Evolutionary conservation across 2,888 invertebrate genomes (phyloP).

Genomic region (Geophilus truncorum): DNA sequence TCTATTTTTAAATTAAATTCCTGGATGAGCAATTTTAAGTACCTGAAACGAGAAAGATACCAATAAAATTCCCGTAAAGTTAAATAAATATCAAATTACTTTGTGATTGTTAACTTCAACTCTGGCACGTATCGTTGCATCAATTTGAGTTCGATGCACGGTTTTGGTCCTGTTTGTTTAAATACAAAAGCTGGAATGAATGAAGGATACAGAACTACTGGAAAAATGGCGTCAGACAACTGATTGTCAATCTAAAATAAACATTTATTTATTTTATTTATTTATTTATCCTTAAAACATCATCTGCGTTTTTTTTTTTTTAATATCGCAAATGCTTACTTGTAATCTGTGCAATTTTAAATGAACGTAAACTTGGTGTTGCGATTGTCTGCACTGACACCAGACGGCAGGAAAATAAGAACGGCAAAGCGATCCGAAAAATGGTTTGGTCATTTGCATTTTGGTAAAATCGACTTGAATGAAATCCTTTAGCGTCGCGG

Average conservation of each 20-base stretch:
- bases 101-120: slow-evolving; percentile 46
- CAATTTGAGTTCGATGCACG: slow-evolving; percentile 55
- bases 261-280: too few relatives aligned
- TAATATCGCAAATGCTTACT: slow-evolving; percentile 50
- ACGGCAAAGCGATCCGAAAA: slow-evolving; percentile 69
- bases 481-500: slow-evolving; percentile 70
- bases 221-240: slow-evolving; percentile 63
- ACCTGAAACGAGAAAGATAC: slow-evolving; percentile 45
- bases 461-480: slow-evolving; percentile 71
- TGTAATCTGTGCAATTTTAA: slow-evolving; percentile 62
- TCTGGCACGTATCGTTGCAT: slow-evolving; percentile 47
- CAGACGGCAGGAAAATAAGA: slow-evolving; percentile 69
- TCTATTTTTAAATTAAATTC: slow-evolving; percentile 66
- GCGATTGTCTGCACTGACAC: slow-evolving; percentile 66
- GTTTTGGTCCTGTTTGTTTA: slow-evolving; percentile 55
- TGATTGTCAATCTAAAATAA: slow-evolving; percentile 67
- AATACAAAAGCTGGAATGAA: slow-evolving; percentile 53
- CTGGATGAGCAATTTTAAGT: slow-evolving; percentile 59
- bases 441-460: slow-evolving; percentile 83
- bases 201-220: slow-evolving; percentile 61
- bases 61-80: neutral
- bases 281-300: too few relatives aligned
- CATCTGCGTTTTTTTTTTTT: too few relatives aligned
- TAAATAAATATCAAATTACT: slow-evolving; percentile 42
- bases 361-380: slow-evolving; percentile 62